Base-by-base conservation (phyloP, 2,797 vertebrate genomes). In the Pseudopleuronectes americanus region DNA sequence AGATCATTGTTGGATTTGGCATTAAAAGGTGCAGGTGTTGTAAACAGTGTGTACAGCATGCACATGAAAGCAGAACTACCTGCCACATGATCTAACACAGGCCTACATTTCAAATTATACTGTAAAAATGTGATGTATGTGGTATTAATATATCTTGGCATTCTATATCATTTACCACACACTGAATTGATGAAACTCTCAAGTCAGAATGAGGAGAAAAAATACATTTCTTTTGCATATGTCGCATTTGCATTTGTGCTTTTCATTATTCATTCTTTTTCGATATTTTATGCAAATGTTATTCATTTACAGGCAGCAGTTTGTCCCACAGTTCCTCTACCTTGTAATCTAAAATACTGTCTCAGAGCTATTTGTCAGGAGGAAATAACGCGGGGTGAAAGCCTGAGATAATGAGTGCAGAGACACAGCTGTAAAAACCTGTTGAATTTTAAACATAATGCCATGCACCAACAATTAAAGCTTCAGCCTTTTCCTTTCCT, bases 351-450 rank as follows among this genome's bases (percentile, higher is more conserved):
- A 31, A 31, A 23, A 55, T 41, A 3, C 38, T 10, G 49, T 66
- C 51, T 36, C 36, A 45, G 21, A 58, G n/a, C 21, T 28, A 22
- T 47, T 51, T 23, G 22, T 55, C 41, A 56, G 43, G 24, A 19
- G 43, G 2, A 56, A 52, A 8, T 45, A 36, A 64, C 52, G 26
- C 0, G 13, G n/a, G 24, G 2, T 43, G 17, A 51, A 60, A 56
- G 55, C 16, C 3, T 36, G 49, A 43, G 43, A 60, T n/a, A 41
- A 54, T 45, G 8, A n/a, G 9, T 43, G 1, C 12, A 17, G 13
- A 49, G 24, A 69, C 38, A 52, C 8, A 33, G 23, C 33, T 68
- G 21, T 33, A 28, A 63, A 66, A 41, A 23, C 13, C 5, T 59
- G 16, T 51, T 17, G 1, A 52, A 31, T 24, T 17, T 31, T 56